Base-by-base conservation (phyloP, 2,888 invertebrate species). In the Aplocera efformata region DNA sequence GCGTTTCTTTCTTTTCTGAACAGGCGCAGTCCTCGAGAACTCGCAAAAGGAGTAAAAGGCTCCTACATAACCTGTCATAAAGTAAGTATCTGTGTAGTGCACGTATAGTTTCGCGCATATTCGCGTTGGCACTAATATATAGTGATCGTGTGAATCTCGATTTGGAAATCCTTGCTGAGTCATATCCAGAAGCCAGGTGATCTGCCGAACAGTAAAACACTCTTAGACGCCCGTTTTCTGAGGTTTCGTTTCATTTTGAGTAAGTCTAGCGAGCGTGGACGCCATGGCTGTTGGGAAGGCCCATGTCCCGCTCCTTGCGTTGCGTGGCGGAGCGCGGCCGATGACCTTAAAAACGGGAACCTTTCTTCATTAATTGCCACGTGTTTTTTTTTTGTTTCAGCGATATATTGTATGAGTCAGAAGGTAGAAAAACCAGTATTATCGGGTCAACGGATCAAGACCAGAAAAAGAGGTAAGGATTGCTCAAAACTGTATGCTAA, bases 391-490 rank as follows among this genome's bases (percentile, higher is more conserved):
- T 65, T 66, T 60, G 45, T 91, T 92, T 59, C 90, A 94, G 94
- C 93, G 92, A 93, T 92, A 92, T 92, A 92, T 97, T 98, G 97
- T 97, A 98, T 98, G 98, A 98, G 97, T 98, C 98, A 98, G 93
- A 98, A 98, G 96, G 96, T 94, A 93, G 98, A 98, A 97, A 97
- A 98, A 96, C 98, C 98, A 94, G 95, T 97, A 94, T 92, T 98
- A 94, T 97, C 97, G 94, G 98, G 98, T 96, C 98, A 98, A 93
- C 97, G 98, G 93, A 98, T 98, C 93, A 98, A 98, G 96, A 98
- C 98, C 96, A 96, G 98, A 94, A 98, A 98, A 96, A 97, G 98
- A 97, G 97, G 97, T 97, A 89, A 89, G 89, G 10, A 13, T 33
- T 45, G 43, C 50, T 33, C 42, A 41, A 58, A 58, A 57, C 56